phyloP scores from a whole-genome alignment of 2,113 vertebrate genomes.

The Petromus typicus region DNA sequence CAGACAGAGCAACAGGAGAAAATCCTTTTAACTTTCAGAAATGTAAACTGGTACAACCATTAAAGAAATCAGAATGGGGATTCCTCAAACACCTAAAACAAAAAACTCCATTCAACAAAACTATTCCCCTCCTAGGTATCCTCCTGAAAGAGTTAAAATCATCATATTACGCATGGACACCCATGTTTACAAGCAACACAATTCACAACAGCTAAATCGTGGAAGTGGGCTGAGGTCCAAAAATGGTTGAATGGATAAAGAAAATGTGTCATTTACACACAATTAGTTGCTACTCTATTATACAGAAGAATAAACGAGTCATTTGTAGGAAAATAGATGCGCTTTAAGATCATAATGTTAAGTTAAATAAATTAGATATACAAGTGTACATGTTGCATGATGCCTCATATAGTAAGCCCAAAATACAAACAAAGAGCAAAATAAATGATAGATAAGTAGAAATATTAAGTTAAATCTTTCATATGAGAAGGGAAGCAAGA shows the following conservation, averaged over 20 bases:
- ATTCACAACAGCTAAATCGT: background rate
- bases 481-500: background rate
- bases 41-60: background rate
- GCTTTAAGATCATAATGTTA: background rate
- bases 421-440: background rate
- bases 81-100: background rate
- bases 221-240: background rate
- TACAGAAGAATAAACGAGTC: background rate
- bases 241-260: background rate
- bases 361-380: background rate
- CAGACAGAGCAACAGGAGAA: background rate
- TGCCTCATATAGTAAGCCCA: background rate
- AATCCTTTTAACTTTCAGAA: background rate
- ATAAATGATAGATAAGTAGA: background rate
- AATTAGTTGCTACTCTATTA: background rate
- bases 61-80: background rate
- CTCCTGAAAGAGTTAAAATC: background rate
- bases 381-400: background rate
- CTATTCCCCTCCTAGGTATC: background rate
- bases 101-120: background rate
- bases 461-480: background rate
- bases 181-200: background rate
- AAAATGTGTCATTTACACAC: background rate
- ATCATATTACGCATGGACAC: background rate
- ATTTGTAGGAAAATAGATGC: background rate